These are phyloP conservation scores for Polyommatus icarus DNA, from an alignment of 2,888 invertebrate genomes.

Conservation along the genomic window DNA sequence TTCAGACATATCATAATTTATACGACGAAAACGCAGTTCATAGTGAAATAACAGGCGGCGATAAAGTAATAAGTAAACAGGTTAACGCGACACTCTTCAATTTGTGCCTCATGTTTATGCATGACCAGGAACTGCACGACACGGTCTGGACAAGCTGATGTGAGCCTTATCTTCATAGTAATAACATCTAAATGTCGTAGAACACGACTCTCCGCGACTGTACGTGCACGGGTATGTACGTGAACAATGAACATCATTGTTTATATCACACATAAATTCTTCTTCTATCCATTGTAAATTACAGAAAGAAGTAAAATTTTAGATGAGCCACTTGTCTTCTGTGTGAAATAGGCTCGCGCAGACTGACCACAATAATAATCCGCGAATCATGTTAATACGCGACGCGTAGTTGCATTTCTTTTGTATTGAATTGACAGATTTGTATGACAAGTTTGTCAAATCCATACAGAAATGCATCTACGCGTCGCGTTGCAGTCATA, in stretches of 20 bases:
- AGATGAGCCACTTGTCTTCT: not conserved
- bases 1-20: not conserved
- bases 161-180: not conserved
- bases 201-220: not conserved
- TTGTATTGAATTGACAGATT: too few species aligned
- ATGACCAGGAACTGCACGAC: not conserved
- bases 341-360: not conserved
- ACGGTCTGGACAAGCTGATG: not conserved
- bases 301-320: not conserved
- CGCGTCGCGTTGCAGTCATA: too few species aligned
- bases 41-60: slow-evolving; percentile 3
- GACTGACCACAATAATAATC: not conserved
- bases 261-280: not conserved
- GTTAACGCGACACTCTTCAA: slow-evolving; percentile 20
- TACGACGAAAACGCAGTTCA: not conserved
- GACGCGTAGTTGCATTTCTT: too few species aligned
- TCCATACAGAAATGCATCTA: too few species aligned
- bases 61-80: slow-evolving; percentile 25
- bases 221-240: not conserved
- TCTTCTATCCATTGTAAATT: not conserved
- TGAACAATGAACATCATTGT: slow-evolving; percentile 1
- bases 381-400: not conserved
- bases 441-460: too few species aligned
- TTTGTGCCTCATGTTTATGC: slow-evolving; percentile 21
- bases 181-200: not conserved